Percentiles rank a stretch among this genome's conserved stretches.
phyloP scores from a whole-genome alignment of 92 coral and sea anemone species.

The Umimayanthus chanpuru region DNA sequence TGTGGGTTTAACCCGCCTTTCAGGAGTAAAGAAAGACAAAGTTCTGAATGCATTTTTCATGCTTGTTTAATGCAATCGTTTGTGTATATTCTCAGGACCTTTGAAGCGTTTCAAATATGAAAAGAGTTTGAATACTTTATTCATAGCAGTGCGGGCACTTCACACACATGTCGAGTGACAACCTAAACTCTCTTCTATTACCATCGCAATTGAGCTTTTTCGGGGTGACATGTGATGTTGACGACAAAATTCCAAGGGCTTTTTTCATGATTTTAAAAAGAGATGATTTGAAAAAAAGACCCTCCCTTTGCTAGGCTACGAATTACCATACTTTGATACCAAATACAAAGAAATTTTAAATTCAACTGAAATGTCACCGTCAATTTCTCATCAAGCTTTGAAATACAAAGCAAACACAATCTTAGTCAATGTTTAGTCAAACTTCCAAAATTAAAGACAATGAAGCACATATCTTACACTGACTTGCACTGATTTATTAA shows the following conservation, averaged over 20 bases:
- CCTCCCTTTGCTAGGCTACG: constrained; percentile 35
- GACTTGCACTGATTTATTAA: constrained; percentile 56
- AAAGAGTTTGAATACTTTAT: neutral
- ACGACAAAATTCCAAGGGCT: constrained; percentile 1
- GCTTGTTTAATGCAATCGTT: neutral
- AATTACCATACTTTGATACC: constrained; percentile 5
- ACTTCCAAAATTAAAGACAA: constrained; percentile 50
- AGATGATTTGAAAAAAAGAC: neutral
- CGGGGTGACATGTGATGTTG: constrained; percentile 14
- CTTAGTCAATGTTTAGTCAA: constrained; percentile 80
- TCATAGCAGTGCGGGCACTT: constrained; percentile 1
- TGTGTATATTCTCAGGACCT: neutral
- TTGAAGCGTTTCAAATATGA: constrained; percentile 16
- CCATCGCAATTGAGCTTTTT: constrained; percentile 6
- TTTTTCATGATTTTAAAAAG: neutral
- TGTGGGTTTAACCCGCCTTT: neutral
- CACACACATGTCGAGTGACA: constrained; percentile 38
- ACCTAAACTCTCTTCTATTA: neutral
- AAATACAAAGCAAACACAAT: constrained; percentile 70
- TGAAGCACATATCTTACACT: constrained; percentile 61
- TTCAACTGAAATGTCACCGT: constrained; percentile 44
- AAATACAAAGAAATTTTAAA: constrained; percentile 36
- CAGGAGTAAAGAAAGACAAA: neutral
- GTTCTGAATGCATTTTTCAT: constrained; percentile 3
- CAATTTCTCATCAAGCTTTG: constrained; percentile 47